Base-by-base conservation (phyloP, 2,888 invertebrate genomes). In the Callimorpha dominula region DNA sequence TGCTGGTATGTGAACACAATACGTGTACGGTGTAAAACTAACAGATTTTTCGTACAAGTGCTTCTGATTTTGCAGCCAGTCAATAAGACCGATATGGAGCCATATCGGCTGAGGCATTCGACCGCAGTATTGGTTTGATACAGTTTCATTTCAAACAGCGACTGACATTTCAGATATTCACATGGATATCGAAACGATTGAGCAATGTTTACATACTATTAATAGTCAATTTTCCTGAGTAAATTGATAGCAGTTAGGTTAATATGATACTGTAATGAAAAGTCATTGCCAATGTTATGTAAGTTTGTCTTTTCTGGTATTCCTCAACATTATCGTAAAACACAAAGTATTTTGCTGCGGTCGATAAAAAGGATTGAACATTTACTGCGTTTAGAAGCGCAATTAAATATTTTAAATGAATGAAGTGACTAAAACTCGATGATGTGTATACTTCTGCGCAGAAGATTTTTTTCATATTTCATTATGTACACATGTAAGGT, bases 91-190 rank as follows among this genome's bases (percentile, higher is more conserved):
- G 52, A 73, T 63, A 82, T 79, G 74, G 73, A 65, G 74, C 73
- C 68, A 77, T 79, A 83, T 81, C 71, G 68, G 73, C 73, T 69
- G 70, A 74, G 63, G 74, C 76, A 77, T 73, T 76, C 84, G 76
- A 70, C 64, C 77, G 77, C 81, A 78, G 74, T 79, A 82, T 83
- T 81, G 84, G 74, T 77, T 72, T 75, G 79, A 77, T 82, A 79
- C 69, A 71, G 74, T 81, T 81, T 77, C 76, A 81, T 83, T 82
- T 77, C 71, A 71, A 76, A 74, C 70, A 74, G 70, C 70, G 68
- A 79, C 68, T 72, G 74, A 74, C 71, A 77, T 75, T 81, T 20
- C 20, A 31, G 65, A 65, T 49, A 57, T 54, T 57, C 31, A 54
- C n/a, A 52, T 70, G 64, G 67, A 77, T 69, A 81, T 76, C 68